Conservation (phyloP, 1,140 invertebrate genomes). For the Rhopalosiphum maidis region DNA sequence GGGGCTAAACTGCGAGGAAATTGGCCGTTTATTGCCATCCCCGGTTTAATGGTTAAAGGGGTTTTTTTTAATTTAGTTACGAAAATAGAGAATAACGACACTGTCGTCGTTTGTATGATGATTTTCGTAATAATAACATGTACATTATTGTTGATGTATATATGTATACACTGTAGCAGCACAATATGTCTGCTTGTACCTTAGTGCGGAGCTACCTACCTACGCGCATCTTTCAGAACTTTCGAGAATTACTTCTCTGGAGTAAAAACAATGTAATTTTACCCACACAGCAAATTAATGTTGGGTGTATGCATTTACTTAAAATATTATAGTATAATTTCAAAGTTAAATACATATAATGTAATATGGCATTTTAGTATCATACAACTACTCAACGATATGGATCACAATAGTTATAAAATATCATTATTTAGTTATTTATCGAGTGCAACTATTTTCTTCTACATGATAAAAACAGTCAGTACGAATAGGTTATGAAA, state of each 20-base stretch:
- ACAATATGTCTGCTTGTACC: neutral
- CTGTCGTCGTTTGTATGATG: slow-evolving; percentile 17
- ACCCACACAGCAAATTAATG: neutral
- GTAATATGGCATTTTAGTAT: neutral
- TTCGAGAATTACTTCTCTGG: neutral
- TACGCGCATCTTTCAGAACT: neutral
- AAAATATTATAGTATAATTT: neutral
- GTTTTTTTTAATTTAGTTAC: slow-evolving; percentile 43
- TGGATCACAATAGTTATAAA: neutral
- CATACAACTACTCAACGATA: neutral
- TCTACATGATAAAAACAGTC: too few relatives aligned
- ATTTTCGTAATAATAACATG: slow-evolving; percentile 16
- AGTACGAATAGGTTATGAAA: too few relatives aligned
- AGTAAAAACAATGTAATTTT: neutral
- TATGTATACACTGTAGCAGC: neutral
- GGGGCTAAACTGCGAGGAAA: slow-evolving; percentile 33
- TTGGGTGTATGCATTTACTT: neutral
- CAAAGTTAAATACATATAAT: neutral
- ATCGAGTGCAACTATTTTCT: too few relatives aligned
- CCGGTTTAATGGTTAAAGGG: slow-evolving; percentile 18
- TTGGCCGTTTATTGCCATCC: slow-evolving; percentile 17
- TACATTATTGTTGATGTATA: neutral
- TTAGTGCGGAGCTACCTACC: neutral
- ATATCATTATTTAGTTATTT: too few relatives aligned
- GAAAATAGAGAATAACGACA: neutral